These are phyloP conservation scores for Aphis craccivora DNA, from an alignment of 1,140 invertebrate species.

Conservation along the genomic window DNA sequence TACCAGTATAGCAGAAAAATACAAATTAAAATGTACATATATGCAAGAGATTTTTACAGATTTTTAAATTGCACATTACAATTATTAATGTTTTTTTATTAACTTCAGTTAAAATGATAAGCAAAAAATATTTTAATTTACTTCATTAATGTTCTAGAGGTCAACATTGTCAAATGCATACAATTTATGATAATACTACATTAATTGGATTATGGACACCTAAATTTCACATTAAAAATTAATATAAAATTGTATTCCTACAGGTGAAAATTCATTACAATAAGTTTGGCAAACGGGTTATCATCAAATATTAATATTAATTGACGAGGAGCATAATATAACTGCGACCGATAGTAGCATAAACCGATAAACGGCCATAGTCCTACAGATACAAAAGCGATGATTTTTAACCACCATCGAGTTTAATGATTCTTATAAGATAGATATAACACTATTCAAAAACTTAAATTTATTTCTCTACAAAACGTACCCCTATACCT, in stretches of 20 bases:
- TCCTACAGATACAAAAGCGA: background rate
- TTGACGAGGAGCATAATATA: background rate
- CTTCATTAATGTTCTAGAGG: background rate
- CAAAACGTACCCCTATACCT: too few relatives aligned
- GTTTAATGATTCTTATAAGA: too few relatives aligned
- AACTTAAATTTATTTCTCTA: too few relatives aligned
- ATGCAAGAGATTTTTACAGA: background rate
- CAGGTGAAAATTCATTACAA: background rate
- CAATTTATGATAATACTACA: background rate
- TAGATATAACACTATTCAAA: too few relatives aligned
- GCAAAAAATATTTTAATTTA: background rate
- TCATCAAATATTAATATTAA: background rate
- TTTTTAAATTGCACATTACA: background rate
- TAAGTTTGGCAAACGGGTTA: background rate
- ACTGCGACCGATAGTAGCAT: background rate
- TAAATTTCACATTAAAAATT: background rate
- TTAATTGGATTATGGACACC: background rate
- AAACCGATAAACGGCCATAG: background rate
- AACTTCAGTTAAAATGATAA: background rate
- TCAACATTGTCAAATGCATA: conserved; percentile 16
- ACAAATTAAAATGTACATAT: background rate
- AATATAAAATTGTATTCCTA: background rate
- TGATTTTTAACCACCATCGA: background rate
- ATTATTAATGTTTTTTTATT: conserved; percentile 1
- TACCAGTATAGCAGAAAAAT: background rate